Evolutionary conservation across 1,140 invertebrate species (phyloP).

Genomic region (Drosophila truncata): DNA sequence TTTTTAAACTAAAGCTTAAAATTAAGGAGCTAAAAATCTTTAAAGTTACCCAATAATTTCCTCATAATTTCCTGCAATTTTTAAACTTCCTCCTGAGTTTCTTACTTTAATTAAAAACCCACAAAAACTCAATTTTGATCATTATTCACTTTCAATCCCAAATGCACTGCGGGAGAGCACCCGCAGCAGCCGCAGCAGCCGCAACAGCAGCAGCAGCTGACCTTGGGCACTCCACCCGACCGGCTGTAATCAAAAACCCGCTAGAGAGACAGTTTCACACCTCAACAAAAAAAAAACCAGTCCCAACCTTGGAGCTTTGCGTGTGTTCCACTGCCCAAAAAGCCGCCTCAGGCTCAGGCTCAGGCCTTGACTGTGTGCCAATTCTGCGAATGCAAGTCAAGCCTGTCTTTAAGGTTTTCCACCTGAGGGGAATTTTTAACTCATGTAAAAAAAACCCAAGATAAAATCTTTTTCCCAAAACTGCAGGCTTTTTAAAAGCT

Average conservation of each 20-base stretch:
- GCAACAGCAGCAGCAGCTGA: slow-evolving; percentile 14
- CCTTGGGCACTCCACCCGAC: slow-evolving; percentile 15
- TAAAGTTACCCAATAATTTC: neutral
- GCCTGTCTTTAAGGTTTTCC: slow-evolving; percentile 39
- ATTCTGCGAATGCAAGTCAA: slow-evolving; percentile 57
- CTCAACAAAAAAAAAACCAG: slow-evolving; percentile 50
- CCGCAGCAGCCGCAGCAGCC: slow-evolving; percentile 1
- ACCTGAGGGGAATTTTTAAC: slow-evolving; percentile 51
- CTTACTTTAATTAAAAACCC: neutral
- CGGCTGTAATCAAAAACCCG: slow-evolving; percentile 59
- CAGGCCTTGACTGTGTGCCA: slow-evolving; percentile 22
- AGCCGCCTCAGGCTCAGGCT: neutral
- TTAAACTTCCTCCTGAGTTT: neutral
- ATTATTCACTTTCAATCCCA: slow-evolving; percentile 12
- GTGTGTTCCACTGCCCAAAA: slow-evolving; percentile 65
- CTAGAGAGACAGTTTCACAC: slow-evolving; percentile 38
- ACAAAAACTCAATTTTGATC: neutral
- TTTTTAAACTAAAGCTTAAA: too few species aligned
- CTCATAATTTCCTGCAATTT: neutral
- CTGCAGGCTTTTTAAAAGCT: slow-evolving; percentile 26
- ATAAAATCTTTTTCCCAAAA: slow-evolving; percentile 45
- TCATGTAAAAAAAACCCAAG: slow-evolving; percentile 9
- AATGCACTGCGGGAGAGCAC: slow-evolving; percentile 39
- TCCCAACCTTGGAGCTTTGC: slow-evolving; percentile 57
- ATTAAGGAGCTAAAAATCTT: too few species aligned